Base-by-base conservation (phyloP, 2,113 vertebrate species). In the Cyanoderma ruficeps region DNA sequence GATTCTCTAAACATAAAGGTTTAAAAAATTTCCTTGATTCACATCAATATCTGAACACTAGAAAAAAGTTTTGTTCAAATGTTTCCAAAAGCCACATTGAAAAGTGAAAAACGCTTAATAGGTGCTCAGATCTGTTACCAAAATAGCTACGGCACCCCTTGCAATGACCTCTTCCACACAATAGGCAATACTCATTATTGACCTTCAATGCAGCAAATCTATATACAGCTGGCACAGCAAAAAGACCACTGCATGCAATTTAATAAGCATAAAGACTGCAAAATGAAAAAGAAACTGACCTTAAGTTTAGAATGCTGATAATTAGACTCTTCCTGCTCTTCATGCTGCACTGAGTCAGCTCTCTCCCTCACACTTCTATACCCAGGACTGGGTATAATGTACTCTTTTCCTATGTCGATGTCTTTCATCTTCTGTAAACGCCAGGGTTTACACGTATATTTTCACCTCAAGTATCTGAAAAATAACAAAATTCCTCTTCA, bases 331-430 rank as follows among this genome's bases (percentile, higher is more conserved):
- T 98, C 98, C 8, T 72, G 95, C 31, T 98, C 98, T 84, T 97
- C 94, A 89, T 93, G 97, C 50, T 97, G 97, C 71, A 98, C 95
- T 0, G 96, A 75, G 65, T 96, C 80, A 47, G 96, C 95, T 96
- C 98, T 98, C 90, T 96, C 98, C 49, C 97, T 97, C 91, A 98
- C 98, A 33, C 96, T 98, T 89, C 98, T 98, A 80, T 98, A 99
- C 42, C 98, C 98, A 78, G 98, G 98, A 83, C 98, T 98, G 94
- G 98, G 98, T 96, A 98, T 98, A 93, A 98, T 94, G 90, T 98
- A 98, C 70, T 98, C 98, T 97, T 98, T 98, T 97, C 98, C 98
- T 98, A 98, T 98, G 97, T 99, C 98, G 97, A 99, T 98, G 89
- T 98, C 98, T 98, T 98, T 99, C 99, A 99, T 99, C 97, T 98